Conservation (phyloP, 2,797 vertebrate genomes). For the Limosa lapponica region DNA sequence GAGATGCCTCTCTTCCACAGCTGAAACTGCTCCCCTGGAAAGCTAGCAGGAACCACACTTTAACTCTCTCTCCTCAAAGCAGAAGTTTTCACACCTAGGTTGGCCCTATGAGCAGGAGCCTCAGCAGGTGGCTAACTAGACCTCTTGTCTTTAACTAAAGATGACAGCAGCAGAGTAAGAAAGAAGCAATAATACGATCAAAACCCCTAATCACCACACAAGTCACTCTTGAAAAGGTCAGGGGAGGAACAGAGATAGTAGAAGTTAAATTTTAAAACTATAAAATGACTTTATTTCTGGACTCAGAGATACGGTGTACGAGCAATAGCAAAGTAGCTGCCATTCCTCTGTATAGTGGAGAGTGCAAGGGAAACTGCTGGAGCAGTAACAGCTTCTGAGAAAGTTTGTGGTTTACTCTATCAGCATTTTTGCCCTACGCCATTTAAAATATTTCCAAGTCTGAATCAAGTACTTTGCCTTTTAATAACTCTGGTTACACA, state of each 20-base stretch:
- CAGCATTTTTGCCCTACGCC: neutral
- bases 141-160: neutral
- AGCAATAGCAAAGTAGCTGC: neutral
- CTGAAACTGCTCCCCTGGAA: neutral
- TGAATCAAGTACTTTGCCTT: neutral
- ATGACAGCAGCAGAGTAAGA: neutral
- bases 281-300: neutral
- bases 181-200: neutral
- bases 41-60: neutral
- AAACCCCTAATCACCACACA: neutral
- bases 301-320: fast-evolving
- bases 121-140: neutral
- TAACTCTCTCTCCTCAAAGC: neutral
- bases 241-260: neutral
- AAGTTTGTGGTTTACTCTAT: neutral
- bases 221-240: neutral
- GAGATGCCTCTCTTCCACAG: neutral
- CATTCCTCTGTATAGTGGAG: neutral
- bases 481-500: neutral
- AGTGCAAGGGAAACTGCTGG: neutral
- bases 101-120: neutral
- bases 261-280: neutral
- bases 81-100: neutral
- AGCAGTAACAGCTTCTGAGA: neutral
- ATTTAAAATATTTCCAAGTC: neutral